phyloP scores from a whole-genome alignment of 2,888 invertebrate genomes.

The Trichogramma evanescens region DNA sequence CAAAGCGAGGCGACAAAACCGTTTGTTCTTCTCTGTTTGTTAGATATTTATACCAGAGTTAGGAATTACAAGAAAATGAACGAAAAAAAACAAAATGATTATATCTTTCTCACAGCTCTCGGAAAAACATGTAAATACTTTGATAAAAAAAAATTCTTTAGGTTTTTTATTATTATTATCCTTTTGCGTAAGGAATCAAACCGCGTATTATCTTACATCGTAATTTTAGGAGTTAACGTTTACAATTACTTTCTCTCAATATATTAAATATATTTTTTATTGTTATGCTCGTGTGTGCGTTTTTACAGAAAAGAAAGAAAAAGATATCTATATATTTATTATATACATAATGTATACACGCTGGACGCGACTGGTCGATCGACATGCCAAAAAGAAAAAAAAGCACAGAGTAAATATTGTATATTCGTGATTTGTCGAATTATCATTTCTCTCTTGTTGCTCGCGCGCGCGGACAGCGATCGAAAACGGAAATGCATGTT shows the following conservation, averaged over 20 bases:
- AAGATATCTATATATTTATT: too few relatives aligned
- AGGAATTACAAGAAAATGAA: neutral
- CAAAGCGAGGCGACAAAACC: neutral
- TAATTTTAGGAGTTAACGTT: constrained; percentile 4
- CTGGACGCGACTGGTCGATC: constrained; percentile 35
- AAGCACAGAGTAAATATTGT: constrained; percentile 17
- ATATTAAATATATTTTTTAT: neutral
- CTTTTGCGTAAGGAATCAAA: constrained; percentile 4
- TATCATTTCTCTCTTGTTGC: too few relatives aligned
- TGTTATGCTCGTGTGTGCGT: constrained; percentile 15
- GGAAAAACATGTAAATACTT: neutral
- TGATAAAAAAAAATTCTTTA: neutral
- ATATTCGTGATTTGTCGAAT: neutral
- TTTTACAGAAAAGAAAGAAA: neutral
- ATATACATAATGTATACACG: constrained; percentile 1
- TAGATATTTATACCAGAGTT: neutral
- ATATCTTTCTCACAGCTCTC: neutral
- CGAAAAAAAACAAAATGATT: neutral
- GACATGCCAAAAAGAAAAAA: constrained; percentile 44
- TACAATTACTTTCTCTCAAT: neutral
- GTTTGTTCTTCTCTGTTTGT: neutral
- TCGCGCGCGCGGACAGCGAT: neutral
- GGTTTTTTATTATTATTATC: neutral
- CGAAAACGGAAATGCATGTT: neutral
- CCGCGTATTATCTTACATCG: neutral